A percentile compares a stretch with the other conserved stretches of the same genome.
These are phyloP conservation scores for Drosophila sturtevanti DNA, from an alignment of 1,140 invertebrate species.

Conservation along the genomic window DNA sequence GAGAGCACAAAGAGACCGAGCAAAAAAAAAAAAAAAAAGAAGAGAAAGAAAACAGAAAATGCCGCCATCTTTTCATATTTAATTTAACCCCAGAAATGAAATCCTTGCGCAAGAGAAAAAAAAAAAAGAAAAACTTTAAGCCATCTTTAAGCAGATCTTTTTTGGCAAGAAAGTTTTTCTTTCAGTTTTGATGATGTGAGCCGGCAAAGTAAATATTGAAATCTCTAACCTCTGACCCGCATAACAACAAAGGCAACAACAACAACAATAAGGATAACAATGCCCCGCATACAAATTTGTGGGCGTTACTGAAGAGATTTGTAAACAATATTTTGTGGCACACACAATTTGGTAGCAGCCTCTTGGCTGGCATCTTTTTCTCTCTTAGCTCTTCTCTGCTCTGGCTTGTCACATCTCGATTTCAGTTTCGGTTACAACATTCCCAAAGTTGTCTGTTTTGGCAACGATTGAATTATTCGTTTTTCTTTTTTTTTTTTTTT, in stretches of 20 bases:
- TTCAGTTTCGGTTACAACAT: conserved; percentile 46
- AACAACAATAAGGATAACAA: conserved; percentile 63
- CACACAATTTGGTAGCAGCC: conserved; percentile 66
- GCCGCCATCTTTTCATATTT: conserved; percentile 41
- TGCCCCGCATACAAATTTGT: conserved; percentile 75
- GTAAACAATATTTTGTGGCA: conserved; percentile 80
- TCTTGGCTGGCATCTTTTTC: conserved; percentile 29
- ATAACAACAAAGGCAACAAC: conserved; percentile 39
- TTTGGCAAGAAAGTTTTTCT: conserved; percentile 47
- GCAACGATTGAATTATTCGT: conserved; percentile 41
- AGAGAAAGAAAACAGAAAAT: not conserved
- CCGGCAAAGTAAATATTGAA: conserved; percentile 73
- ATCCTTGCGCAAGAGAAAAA: not conserved
- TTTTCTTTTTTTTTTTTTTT: conserved; percentile 54
- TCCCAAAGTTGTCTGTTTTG: conserved; percentile 36
- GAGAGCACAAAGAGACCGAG: not conserved
- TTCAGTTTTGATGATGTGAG: conserved; percentile 6
- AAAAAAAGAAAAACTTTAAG: conserved; percentile 60
- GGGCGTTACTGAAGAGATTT: conserved; percentile 78
- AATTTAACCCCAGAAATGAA: conserved; percentile 73
- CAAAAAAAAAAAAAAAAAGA: conserved; percentile 5
- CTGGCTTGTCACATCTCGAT: conserved; percentile 39
- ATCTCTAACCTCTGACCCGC: conserved; percentile 68
- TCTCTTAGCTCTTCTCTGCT: not conserved
- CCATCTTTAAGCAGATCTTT: conserved; percentile 48